Evolutionary conservation across 2,797 vertebrate species (phyloP).

Genomic region (Margarornis squamiger): DNA sequence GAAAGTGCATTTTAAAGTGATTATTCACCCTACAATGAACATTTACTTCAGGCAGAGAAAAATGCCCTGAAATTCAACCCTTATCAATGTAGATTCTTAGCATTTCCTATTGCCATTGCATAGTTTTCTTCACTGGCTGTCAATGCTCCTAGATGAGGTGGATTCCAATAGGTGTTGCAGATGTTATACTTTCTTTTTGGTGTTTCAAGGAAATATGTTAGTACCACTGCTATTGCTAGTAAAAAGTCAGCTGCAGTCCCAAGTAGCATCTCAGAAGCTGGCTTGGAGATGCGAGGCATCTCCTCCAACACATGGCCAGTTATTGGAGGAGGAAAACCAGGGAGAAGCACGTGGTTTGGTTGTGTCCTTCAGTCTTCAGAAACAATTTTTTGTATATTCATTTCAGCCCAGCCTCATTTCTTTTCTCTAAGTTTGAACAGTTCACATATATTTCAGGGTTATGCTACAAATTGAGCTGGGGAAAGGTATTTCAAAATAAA

Average conservation of each 20-base stretch:
- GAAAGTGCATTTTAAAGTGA: constrained; percentile 3
- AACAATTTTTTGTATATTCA: neutral
- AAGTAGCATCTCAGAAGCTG: neutral
- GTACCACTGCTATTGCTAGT: neutral
- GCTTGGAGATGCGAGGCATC: neutral
- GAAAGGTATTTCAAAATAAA: neutral
- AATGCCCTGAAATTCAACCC: neutral
- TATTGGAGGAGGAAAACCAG: neutral
- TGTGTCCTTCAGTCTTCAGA: neutral
- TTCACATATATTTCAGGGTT: neutral
- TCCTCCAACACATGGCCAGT: neutral
- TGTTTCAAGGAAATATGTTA: neutral
- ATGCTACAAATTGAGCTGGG: neutral
- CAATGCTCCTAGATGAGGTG: neutral
- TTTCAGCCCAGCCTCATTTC: neutral
- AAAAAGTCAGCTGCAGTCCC: neutral
- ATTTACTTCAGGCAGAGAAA: neutral
- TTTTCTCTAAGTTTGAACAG: neutral
- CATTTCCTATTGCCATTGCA: neutral
- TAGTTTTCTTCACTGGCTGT: neutral
- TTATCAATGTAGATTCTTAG: neutral
- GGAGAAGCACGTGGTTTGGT: neutral
- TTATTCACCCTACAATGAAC: neutral
- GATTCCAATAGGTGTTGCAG: neutral
- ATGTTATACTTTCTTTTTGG: neutral